These are phyloP conservation scores for Masticophis lateralis DNA, from an alignment of 2,797 vertebrate genomes.

Conservation along the genomic window DNA sequence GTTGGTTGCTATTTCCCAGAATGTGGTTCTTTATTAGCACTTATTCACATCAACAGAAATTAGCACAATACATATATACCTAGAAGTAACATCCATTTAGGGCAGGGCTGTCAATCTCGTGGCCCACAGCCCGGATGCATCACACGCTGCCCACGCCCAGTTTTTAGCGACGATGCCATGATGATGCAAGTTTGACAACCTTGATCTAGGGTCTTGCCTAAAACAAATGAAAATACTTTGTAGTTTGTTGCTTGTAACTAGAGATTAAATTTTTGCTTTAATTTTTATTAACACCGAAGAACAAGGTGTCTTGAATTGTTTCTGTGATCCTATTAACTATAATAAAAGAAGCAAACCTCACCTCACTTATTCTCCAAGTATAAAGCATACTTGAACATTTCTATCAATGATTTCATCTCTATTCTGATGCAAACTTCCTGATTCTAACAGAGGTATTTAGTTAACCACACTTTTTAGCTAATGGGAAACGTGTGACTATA, in stretches of 20 bases:
- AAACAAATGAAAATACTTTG: constrained; percentile 18
- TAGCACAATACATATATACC: constrained; percentile 28
- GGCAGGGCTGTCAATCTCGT: background rate
- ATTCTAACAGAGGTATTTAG: background rate
- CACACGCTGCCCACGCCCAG: background rate
- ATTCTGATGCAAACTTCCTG: background rate
- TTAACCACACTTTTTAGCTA: background rate
- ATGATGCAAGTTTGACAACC: background rate
- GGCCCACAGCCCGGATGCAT: background rate
- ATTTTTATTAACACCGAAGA: background rate
- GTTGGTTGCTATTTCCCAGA: constrained; percentile 64
- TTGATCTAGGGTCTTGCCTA: background rate
- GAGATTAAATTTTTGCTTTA: background rate
- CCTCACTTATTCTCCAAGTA: background rate
- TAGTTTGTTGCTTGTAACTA: constrained; percentile 29
- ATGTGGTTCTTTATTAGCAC: constrained; percentile 68
- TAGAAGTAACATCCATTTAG: background rate
- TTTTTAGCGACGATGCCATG: fast-evolving
- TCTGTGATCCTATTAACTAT: background rate
- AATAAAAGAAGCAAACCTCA: background rate
- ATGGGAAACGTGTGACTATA: background rate
- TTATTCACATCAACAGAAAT: constrained; percentile 76
- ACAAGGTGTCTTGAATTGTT: background rate
- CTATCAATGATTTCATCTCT: background rate
- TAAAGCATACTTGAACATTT: background rate